phyloP scores from a whole-genome alignment of 2,888 invertebrate species.

The Capitulum mitella region DNA sequence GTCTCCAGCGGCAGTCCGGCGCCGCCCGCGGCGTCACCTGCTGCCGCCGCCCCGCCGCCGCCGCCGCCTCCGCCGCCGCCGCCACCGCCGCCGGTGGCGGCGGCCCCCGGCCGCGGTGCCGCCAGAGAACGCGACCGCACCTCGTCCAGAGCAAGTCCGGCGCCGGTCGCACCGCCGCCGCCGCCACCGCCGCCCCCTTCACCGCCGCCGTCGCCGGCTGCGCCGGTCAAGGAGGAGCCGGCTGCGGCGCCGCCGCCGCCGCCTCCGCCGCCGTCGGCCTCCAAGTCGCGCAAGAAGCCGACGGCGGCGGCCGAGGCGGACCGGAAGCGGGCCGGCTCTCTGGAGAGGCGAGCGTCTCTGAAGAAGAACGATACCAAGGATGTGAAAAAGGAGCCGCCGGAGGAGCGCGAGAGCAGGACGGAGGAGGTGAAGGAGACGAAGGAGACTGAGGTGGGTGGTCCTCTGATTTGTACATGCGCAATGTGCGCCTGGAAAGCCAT shows the following conservation, averaged over 20 bases:
- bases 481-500: no score
- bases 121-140: neutral
- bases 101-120: neutral
- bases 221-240: no score
- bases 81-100: neutral
- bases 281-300: conserved; percentile 26
- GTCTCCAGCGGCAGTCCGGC: conserved; percentile 9
- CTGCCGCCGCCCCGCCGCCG: neutral
- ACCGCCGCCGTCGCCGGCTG: conserved; percentile 16
- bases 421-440: neutral
- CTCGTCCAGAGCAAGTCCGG: neutral
- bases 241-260: no score
- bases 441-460: neutral
- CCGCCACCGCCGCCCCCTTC: conserved; percentile 26
- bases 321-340: neutral
- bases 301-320: neutral
- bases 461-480: no score
- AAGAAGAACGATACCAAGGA: conserved; percentile 24
- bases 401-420: neutral
- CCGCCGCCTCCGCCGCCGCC: neutral
- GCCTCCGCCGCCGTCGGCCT: neutral
- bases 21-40: neutral
- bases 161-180: conserved; percentile 25
- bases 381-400: conserved; percentile 25
- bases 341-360: neutral